phyloP scores from a whole-genome alignment of 2,113 vertebrate species.

The Thomomys bottae region DNA sequence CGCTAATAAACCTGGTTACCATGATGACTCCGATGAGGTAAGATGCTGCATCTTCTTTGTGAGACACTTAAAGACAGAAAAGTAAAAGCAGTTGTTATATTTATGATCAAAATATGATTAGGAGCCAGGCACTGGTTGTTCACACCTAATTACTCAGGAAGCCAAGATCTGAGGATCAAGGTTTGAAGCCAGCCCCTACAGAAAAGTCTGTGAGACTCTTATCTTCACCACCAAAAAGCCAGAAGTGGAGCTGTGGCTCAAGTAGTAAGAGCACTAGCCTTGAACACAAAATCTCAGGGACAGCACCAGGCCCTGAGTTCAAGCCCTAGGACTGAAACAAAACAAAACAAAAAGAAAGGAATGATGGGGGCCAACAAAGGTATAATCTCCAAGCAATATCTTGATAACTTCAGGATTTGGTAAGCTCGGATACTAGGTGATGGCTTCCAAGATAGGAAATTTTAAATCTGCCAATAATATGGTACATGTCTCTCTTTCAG shows the following conservation, averaged over 20 bases:
- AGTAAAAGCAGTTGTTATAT: not conserved
- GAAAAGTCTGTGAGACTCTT: too few species aligned
- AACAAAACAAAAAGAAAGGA: not conserved
- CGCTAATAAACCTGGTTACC: constrained; percentile 86
- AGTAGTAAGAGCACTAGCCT: too few species aligned
- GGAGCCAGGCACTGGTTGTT: not conserved
- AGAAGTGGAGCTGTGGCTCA: too few species aligned
- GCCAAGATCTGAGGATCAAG: too few species aligned
- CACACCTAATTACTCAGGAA: too few species aligned
- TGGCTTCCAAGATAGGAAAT: constrained; percentile 6
- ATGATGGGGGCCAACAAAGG: not conserved
- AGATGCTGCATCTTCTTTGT: constrained; percentile 41
- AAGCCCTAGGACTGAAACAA: not conserved
- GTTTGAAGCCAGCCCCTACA: too few species aligned
- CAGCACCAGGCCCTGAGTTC: too few species aligned
- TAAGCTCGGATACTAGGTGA: not conserved
- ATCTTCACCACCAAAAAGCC: too few species aligned
- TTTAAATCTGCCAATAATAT: not conserved
- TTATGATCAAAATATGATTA: not conserved
- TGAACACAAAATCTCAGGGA: too few species aligned
- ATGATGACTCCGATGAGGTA: constrained; percentile 96
- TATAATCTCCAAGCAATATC: not conserved
- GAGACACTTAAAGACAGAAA: not conserved
- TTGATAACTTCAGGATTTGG: not conserved
- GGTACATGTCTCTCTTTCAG: constrained; percentile 66